A percentile compares a stretch with the other conserved stretches of the same genome.
Conservation (phyloP, 2,888 invertebrate species). For the Schizaphis graminum region DNA sequence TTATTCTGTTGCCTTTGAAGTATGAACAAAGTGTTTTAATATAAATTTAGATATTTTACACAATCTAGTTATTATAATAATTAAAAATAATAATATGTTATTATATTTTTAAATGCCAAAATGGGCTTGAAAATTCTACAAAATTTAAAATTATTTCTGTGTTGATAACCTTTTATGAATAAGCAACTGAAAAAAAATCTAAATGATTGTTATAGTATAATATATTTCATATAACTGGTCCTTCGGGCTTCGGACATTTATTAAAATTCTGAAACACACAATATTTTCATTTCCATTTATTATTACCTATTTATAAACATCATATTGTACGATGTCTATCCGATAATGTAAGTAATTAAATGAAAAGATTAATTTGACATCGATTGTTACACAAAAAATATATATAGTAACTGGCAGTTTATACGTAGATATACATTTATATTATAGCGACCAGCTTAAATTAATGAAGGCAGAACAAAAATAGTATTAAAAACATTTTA, state of each 20-base stretch:
- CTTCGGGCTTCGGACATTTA: not conserved
- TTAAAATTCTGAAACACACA: not conserved
- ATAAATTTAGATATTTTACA: no score
- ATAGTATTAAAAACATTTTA: constrained; percentile 30
- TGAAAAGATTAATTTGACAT: not conserved
- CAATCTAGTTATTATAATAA: no score
- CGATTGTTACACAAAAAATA: not conserved
- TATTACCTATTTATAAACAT: not conserved
- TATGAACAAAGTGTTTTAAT: no score
- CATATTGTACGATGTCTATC: not conserved
- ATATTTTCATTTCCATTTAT: not conserved
- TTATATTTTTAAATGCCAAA: no score
- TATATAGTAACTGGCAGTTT: not conserved
- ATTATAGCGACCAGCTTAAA: not conserved
- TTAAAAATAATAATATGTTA: no score
- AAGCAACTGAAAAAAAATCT: not conserved
- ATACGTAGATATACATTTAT: not conserved
- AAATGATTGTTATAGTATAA: not conserved
- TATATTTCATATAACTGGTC: not conserved
- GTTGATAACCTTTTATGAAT: not conserved
- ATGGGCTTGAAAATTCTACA: no score
- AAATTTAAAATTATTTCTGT: not conserved
- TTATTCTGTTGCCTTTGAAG: no score
- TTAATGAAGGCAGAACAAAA: constrained; percentile 1
- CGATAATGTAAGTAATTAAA: not conserved